These are phyloP conservation scores for Temnothorax unifasciatus DNA, from an alignment of 2,888 invertebrate genomes.

Conservation along the genomic window DNA sequence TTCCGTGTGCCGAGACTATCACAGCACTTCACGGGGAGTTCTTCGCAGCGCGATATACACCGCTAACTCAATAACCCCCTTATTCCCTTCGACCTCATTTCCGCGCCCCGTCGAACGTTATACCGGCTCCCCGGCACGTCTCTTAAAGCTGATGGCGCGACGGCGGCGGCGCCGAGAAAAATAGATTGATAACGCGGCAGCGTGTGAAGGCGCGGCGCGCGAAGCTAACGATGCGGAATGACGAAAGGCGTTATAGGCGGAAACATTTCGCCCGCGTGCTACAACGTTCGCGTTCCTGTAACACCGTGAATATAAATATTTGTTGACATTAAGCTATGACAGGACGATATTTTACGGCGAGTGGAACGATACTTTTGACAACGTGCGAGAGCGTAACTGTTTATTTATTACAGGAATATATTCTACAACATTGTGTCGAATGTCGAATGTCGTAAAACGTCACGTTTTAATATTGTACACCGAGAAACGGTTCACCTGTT, in stretches of 20 bases:
- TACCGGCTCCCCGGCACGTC: conserved; percentile 62
- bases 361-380: conserved; percentile 14
- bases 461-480: neutral
- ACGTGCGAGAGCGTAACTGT: neutral
- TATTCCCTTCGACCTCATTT: conserved; percentile 72
- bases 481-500: neutral
- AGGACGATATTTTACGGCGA: conserved; percentile 1
- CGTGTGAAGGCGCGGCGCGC: neutral
- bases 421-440: neutral
- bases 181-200: conserved; percentile 38
- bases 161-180: conserved; percentile 29
- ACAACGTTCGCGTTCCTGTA: neutral
- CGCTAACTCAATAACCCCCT: conserved; percentile 75
- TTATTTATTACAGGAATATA: conserved; percentile 13
- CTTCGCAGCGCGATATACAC: conserved; percentile 68
- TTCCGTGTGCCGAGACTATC: conserved; percentile 71
- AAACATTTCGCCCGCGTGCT: neutral
- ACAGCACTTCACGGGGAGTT: conserved; percentile 61
- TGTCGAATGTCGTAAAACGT: conserved; percentile 9
- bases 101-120: conserved; percentile 63
- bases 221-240: conserved; percentile 38
- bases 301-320: conserved; percentile 7
- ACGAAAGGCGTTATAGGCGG: conserved; percentile 1
- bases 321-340: conserved; percentile 2
- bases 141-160: conserved; percentile 66